These are phyloP conservation scores for Labia minor DNA, from an alignment of 2,888 invertebrate species.

Conservation along the genomic window DNA sequence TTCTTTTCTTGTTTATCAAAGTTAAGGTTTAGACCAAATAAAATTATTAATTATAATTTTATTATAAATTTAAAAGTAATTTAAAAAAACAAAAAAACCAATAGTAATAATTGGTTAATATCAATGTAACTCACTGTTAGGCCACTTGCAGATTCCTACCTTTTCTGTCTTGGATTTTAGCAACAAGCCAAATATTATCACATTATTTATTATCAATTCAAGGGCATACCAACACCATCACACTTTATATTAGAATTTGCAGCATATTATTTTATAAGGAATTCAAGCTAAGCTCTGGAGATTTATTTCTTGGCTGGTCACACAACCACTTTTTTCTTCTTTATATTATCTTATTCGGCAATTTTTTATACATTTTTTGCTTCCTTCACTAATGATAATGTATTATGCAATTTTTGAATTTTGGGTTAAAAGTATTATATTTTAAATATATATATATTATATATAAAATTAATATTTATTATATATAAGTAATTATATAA, in stretches of 20 bases:
- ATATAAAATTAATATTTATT: too few species aligned
- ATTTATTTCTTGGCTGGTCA: slow-evolving; percentile 1
- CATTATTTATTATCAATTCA: neutral
- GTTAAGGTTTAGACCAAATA: neutral
- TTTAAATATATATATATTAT: too few species aligned
- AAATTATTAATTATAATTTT: too few species aligned
- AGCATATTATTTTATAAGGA: slow-evolving; percentile 18
- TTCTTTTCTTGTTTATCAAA: neutral
- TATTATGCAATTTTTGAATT: neutral
- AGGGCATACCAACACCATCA: slow-evolving; percentile 24
- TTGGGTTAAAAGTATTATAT: too few species aligned
- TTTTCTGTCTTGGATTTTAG: slow-evolving; percentile 8
- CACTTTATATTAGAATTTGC: slow-evolving; percentile 22
- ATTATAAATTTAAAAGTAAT: too few species aligned
- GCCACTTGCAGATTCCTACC: slow-evolving; percentile 1
- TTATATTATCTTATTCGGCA: neutral
- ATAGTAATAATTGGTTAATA: neutral
- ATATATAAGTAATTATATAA: neutral
- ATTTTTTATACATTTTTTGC: slow-evolving; percentile 7
- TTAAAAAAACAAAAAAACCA: neutral
- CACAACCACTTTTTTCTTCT: neutral
- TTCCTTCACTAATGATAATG: neutral
- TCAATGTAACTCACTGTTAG: neutral
- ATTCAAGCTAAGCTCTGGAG: slow-evolving; percentile 8
- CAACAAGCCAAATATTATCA: slow-evolving; percentile 3